Percentiles rank a stretch among this genome's conserved stretches.
Conservation (phyloP, 2,888 invertebrate species). For the Leucoma salicis region DNA sequence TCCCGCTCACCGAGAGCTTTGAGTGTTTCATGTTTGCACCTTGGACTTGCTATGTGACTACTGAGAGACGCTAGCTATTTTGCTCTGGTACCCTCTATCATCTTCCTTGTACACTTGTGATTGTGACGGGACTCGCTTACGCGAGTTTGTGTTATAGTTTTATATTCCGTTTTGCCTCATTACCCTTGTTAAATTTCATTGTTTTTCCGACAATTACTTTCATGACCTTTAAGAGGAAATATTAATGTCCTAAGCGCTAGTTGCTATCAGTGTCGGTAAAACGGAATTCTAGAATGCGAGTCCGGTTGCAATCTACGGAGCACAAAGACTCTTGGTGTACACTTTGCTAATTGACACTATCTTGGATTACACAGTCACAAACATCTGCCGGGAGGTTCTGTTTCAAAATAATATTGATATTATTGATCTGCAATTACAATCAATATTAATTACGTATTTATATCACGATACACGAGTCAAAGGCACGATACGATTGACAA, state of each 20-base stretch:
- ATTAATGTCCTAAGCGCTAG: background rate
- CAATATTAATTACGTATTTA: conserved; percentile 14
- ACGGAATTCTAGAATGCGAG: conserved; percentile 63
- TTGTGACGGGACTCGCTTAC: conserved; percentile 75
- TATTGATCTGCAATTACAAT: conserved; percentile 20
- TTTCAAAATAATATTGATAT: conserved; percentile 24
- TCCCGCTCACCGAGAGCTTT: conserved; percentile 80
- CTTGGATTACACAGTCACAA: conserved; percentile 82
- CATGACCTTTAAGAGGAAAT: background rate
- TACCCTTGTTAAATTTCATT: conserved; percentile 17
- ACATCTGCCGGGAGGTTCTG: conserved; percentile 56
- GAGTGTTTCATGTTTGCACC: conserved; percentile 84
- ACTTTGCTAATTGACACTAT: conserved; percentile 77
- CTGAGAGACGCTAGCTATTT: conserved; percentile 79
- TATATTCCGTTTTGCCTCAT: conserved; percentile 49
- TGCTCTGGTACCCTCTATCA: conserved; percentile 80
- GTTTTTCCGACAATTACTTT: background rate
- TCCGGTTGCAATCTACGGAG: conserved; percentile 83
- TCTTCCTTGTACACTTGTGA: conserved; percentile 79
- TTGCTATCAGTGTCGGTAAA: conserved; percentile 35
- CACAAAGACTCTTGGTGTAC: conserved; percentile 82
- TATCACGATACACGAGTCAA: conserved; percentile 38
- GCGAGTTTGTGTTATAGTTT: conserved; percentile 42
- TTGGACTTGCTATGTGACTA: conserved; percentile 83
- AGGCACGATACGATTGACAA: conserved; percentile 18